These are phyloP conservation scores for Saccostrea cuccullata DNA, from an alignment of 1,140 invertebrate genomes.

Conservation along the genomic window DNA sequence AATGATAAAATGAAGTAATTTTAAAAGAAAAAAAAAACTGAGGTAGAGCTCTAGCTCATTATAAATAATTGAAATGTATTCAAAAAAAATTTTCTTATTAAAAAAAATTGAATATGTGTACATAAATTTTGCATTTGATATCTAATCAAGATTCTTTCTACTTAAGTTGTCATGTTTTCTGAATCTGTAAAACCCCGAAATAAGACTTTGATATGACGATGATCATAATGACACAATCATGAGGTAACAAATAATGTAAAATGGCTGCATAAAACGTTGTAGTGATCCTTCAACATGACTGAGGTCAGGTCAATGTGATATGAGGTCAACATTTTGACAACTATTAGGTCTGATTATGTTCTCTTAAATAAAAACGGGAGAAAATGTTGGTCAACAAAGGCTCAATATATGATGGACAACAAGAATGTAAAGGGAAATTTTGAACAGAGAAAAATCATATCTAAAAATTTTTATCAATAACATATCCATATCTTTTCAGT, in stretches of 20 bases:
- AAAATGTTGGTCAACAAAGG: too few species aligned
- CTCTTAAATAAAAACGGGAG: too few species aligned
- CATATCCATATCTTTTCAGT: neutral
- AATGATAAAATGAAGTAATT: conserved; percentile 21
- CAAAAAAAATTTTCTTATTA: neutral
- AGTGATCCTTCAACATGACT: neutral
- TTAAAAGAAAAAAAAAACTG: neutral
- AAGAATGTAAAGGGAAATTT: neutral
- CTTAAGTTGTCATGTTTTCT: neutral
- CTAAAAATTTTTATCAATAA: neutral
- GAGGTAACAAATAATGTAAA: conserved; percentile 12
- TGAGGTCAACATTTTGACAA: neutral
- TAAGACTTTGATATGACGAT: neutral
- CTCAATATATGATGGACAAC: neutral
- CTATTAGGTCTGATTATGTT: neutral
- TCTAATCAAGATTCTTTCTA: neutral
- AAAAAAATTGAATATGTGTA: neutral
- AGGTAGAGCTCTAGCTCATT: conserved; percentile 32
- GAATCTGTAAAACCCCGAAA: neutral
- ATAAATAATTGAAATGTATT: conserved; percentile 10
- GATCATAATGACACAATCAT: neutral
- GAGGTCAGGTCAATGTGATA: conserved; percentile 15
- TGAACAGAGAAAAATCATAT: neutral
- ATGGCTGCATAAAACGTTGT: conserved; percentile 5
- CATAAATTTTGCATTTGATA: conserved; percentile 23